Evolutionary conservation across 2,113 vertebrate genomes (phyloP), one percentile per base, ranked within the genome.

Genomic region (Mormoops blainvillei): DNA sequence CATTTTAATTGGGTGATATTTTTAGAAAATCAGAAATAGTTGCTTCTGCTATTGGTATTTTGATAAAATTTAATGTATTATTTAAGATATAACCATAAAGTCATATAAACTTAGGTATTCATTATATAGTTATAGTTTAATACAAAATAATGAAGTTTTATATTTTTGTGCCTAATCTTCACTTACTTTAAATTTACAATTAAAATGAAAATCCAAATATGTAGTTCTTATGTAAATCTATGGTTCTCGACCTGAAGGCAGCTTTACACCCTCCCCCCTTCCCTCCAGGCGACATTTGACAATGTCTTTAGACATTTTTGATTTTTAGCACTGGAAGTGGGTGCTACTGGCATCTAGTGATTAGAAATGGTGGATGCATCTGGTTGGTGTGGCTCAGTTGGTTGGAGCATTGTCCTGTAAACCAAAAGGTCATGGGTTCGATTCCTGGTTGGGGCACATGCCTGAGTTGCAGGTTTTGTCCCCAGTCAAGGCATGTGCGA

Each of bases 21-120:
- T 96, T 97, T 91, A 54, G 52, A 95, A 95, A 93, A 92, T 94
- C 86, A 93, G 70, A 89, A 95, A 84, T 83, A 92, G 31, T 48
- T 90, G 71, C 43, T 95, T 95, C n/a, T 4, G 26, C 54, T 71
- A 3, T 70, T 94, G 85, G 12, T 88, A 76, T 61, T 43, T 88
- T 61, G 82, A 91, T 82, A 84, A 86, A 56, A 87, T 68, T 74
- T 89, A 63, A 43, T 45, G 18, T 83, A 15, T 68, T 38, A 43
- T 91, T 56, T n/a, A 91, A 76, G 80, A 84, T 86, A 80, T 83
- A 87, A 68, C 10, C 20, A 0, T 87, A 61, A 38, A 26, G 82
- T 77, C 85, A 6, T 94, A 28, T 90, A 33, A 63, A 56, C 18
- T 89, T 93, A 45, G 10, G 19, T 73, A 19, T 81, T 48, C 73